These are phyloP conservation scores for Netelia melanura DNA, from an alignment of 2,888 invertebrate species.

Conservation along the genomic window DNA sequence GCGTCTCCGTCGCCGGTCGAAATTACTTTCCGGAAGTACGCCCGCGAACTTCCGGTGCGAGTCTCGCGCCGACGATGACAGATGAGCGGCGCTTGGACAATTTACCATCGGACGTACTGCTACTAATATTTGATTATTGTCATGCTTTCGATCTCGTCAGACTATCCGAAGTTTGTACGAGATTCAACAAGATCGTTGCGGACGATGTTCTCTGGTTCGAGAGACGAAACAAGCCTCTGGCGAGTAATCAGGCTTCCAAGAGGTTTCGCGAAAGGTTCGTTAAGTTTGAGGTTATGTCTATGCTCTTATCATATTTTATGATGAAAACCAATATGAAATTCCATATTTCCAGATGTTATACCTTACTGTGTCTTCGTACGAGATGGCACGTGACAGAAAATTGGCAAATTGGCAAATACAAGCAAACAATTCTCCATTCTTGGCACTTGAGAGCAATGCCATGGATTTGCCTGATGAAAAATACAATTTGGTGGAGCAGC, in stretches of 20 bases:
- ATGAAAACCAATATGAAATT: neutral
- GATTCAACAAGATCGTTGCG: constrained; percentile 85
- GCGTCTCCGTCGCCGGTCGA: no score
- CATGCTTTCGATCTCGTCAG: constrained; percentile 85
- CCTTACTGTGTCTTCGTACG: constrained; percentile 81
- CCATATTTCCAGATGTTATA: constrained; percentile 76
- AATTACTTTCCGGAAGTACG: neutral
- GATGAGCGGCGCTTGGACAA: constrained; percentile 77
- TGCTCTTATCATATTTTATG: neutral
- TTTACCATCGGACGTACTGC: constrained; percentile 85
- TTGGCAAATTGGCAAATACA: constrained; percentile 87
- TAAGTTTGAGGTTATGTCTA: constrained; percentile 70
- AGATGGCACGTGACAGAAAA: constrained; percentile 85
- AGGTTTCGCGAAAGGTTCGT: constrained; percentile 79
- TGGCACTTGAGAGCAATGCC: constrained; percentile 86
- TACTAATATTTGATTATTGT: constrained; percentile 86
- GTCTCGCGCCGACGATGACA: constrained; percentile 75
- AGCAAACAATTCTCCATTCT: constrained; percentile 84
- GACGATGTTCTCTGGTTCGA: constrained; percentile 83
- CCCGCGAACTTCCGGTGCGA: constrained; percentile 8
- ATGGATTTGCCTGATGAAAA: constrained; percentile 86
- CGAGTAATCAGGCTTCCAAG: constrained; percentile 81
- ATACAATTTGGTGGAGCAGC: constrained; percentile 86
- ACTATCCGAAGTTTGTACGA: constrained; percentile 85
- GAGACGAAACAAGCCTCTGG: constrained; percentile 78